Conservation (phyloP, 2,113 vertebrate species). For the Salvelinus sp. region DNA sequence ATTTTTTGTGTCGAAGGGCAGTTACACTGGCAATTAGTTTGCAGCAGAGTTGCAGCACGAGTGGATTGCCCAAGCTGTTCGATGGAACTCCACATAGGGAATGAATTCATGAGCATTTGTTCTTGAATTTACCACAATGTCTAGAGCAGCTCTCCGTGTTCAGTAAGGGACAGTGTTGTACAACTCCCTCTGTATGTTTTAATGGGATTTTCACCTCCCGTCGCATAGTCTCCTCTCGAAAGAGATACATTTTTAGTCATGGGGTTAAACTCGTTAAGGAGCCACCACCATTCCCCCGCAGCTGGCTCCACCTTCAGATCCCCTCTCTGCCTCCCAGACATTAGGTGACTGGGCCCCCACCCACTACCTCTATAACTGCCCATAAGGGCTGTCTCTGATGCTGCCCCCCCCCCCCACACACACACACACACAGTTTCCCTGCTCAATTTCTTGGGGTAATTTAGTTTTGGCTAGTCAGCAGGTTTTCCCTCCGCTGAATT, state of each 20-base stretch:
- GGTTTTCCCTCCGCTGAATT: slow-evolving; percentile 4
- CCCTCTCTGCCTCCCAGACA: slow-evolving; percentile 24
- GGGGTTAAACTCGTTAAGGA: slow-evolving; percentile 55
- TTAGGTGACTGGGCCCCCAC: slow-evolving; percentile 20
- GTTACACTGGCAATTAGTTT: background rate
- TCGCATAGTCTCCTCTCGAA: slow-evolving; percentile 10
- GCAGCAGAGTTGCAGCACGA: background rate
- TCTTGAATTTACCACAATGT: slow-evolving; percentile 24
- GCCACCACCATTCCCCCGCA: slow-evolving; percentile 10
- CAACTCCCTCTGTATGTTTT: slow-evolving; percentile 59
- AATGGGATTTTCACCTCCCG: slow-evolving; percentile 58
- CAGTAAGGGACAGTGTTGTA: slow-evolving; percentile 52
- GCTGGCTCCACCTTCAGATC: slow-evolving; percentile 16
- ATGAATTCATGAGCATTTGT: slow-evolving; percentile 14
- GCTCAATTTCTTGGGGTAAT: background rate
- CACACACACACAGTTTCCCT: no score
- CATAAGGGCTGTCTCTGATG: background rate
- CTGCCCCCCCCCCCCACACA: no score
- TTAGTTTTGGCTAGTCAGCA: background rate
- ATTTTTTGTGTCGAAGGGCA: background rate
- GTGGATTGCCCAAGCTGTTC: background rate
- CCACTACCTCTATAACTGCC: background rate
- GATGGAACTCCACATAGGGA: background rate
- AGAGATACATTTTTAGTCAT: slow-evolving; percentile 44
- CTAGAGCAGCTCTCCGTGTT: slow-evolving; percentile 20